phyloP scores from a whole-genome alignment of 2,797 vertebrate species.

The Ciconia nigra region DNA sequence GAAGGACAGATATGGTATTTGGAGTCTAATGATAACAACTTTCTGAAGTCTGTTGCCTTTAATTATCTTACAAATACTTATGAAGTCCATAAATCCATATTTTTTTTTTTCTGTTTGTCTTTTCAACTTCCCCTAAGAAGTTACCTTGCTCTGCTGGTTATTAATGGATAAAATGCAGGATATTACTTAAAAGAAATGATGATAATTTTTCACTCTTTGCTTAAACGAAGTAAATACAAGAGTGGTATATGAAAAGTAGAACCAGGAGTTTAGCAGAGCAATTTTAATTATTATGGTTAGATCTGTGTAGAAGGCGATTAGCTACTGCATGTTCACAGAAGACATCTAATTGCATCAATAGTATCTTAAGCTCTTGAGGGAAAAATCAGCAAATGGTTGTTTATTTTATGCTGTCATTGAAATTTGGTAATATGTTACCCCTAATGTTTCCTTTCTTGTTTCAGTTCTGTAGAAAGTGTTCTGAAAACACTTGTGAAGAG shows the following conservation, averaged over 20 bases:
- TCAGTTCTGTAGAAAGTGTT: slow-evolving; percentile 92
- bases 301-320: slow-evolving; percentile 24
- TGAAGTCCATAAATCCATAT: not conserved
- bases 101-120: not conserved
- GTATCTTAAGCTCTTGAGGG: slow-evolving; percentile 42
- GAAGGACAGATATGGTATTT: not conserved
- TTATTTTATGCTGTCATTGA: slow-evolving; percentile 38
- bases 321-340: slow-evolving; percentile 73
- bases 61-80: not conserved
- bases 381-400: slow-evolving; percentile 12
- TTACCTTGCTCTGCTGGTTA: not conserved
- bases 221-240: not conserved
- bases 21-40: not conserved
- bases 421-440: not conserved
- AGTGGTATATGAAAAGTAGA: not conserved
- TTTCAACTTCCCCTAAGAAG: not conserved
- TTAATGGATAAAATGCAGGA: not conserved
- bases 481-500: slow-evolving; percentile 95
- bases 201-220: not conserved
- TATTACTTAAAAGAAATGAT: not conserved
- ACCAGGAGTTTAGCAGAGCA: not conserved
- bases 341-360: slow-evolving; percentile 69
- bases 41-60: not conserved
- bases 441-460: slow-evolving; percentile 24
- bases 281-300: not conserved